A percentile compares a stretch with the other conserved stretches of the same genome.
These are phyloP conservation scores for Trichosurus vulpecula DNA, from an alignment of 2,797 vertebrate species.

Conservation along the genomic window DNA sequence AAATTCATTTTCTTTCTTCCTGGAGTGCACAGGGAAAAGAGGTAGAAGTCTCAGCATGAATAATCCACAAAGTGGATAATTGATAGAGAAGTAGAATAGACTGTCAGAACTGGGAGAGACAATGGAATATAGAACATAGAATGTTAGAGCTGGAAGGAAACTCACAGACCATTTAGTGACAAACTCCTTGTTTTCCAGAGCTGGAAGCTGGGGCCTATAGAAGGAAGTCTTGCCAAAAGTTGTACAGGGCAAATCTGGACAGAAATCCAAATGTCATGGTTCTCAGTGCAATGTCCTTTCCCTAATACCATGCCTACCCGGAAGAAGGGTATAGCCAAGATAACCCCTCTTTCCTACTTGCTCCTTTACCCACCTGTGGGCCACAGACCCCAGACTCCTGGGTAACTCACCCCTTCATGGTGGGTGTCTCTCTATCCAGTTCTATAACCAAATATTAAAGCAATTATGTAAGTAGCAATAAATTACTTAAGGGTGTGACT, in stretches of 20 bases:
- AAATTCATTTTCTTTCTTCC: neutral
- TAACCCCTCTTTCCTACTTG: neutral
- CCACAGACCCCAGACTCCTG: constrained; percentile 30
- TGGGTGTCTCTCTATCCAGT: constrained; percentile 64
- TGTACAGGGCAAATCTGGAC: neutral
- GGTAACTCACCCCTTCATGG: constrained; percentile 48
- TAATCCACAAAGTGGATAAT: neutral
- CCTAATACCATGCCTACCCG: neutral
- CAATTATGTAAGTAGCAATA: constrained; percentile 86
- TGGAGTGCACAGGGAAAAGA: neutral
- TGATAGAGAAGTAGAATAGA: neutral
- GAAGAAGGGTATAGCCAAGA: neutral
- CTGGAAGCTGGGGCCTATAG: neutral
- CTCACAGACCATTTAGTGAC: neutral
- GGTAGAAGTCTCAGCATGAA: neutral
- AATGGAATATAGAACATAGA: neutral
- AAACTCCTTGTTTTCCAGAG: neutral
- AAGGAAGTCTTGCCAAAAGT: neutral
- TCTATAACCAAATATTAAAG: constrained; percentile 83
- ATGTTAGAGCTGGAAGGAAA: neutral
- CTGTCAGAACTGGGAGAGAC: neutral
- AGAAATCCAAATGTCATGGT: neutral
- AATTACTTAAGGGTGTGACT: constrained; percentile 86
- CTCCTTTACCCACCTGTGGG: neutral
- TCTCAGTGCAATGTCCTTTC: neutral